These are phyloP conservation scores for Neelides sp. DNA, from an alignment of 1,140 invertebrate species.

Conservation along the genomic window DNA sequence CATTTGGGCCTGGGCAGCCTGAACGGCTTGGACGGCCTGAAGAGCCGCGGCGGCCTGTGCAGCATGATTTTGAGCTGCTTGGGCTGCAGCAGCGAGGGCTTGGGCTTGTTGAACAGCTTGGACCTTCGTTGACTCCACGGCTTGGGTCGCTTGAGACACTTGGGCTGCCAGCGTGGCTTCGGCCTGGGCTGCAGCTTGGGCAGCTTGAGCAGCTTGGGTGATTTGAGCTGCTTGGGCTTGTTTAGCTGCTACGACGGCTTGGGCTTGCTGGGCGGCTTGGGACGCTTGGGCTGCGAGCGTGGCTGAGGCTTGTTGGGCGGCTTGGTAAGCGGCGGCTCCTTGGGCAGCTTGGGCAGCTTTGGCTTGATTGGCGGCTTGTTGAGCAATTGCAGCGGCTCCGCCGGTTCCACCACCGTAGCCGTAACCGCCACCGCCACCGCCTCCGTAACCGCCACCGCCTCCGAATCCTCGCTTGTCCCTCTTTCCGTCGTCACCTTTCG, in stretches of 20 bases:
- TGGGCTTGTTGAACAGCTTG: slow-evolving; percentile 30
- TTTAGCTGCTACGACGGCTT: slow-evolving; percentile 31
- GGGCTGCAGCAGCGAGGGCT: slow-evolving; percentile 29
- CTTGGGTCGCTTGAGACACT: slow-evolving; percentile 30
- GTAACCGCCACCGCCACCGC: slow-evolving; percentile 2
- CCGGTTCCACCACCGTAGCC: slow-evolving; percentile 17
- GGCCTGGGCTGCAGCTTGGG: slow-evolving; percentile 20
- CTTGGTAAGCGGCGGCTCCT: slow-evolving; percentile 19
- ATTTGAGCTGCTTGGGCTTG: slow-evolving; percentile 31
- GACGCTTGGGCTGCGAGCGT: slow-evolving; percentile 22
- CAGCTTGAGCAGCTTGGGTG: slow-evolving; percentile 18
- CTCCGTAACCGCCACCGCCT: background rate
- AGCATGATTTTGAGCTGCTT: slow-evolving; percentile 30
- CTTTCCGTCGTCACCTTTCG: background rate
- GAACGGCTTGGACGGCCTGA: slow-evolving; percentile 29
- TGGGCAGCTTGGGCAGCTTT: slow-evolving; percentile 26
- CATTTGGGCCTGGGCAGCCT: slow-evolving; percentile 2
- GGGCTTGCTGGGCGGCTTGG: slow-evolving; percentile 24
- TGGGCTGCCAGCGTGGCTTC: slow-evolving; percentile 26
- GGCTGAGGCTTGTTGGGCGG: slow-evolving; percentile 24
- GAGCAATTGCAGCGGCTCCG: slow-evolving; percentile 27
- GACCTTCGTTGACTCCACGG: slow-evolving; percentile 32
- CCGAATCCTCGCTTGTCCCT: slow-evolving; percentile 19
- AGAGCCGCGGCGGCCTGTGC: slow-evolving; percentile 30
- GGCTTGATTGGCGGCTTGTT: slow-evolving; percentile 29